Evolutionary conservation across 2,888 invertebrate genomes (phyloP).

Genomic region (Eupithecia centaureata): DNA sequence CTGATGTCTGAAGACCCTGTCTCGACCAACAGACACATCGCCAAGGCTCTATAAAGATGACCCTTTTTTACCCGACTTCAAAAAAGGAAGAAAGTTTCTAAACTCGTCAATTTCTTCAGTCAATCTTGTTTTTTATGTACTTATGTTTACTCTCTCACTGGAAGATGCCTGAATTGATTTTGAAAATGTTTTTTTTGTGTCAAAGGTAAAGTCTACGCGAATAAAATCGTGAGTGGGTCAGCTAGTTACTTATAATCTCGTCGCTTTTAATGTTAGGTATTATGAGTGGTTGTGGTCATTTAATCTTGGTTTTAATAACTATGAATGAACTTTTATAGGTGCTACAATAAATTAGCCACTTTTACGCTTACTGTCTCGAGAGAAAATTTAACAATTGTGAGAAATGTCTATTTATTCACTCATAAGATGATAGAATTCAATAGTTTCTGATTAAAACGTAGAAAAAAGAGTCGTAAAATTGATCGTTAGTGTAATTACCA

Average conservation of each 20-base stretch:
- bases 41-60: no score
- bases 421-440: background rate
- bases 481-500: conserved; percentile 9
- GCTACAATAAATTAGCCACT: background rate
- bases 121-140: no score
- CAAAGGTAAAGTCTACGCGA: no score
- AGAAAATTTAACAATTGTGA: conserved; percentile 35
- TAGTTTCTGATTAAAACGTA: background rate
- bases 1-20: background rate
- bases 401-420: conserved; percentile 2
- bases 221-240: no score
- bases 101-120: no score
- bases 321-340: background rate
- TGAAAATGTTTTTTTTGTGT: no score
- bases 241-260: no score
- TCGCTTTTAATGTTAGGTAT: no score
- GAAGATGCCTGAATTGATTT: no score
- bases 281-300: background rate
- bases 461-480: conserved; percentile 12
- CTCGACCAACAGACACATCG: background rate
- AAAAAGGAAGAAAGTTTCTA: no score
- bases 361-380: background rate
- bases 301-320: background rate
- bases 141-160: no score
- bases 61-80: no score